Evolutionary conservation across 2,113 vertebrate genomes (phyloP), one percentile per base, ranked within the genome.

Genomic region (Myotis lucifugus): DNA sequence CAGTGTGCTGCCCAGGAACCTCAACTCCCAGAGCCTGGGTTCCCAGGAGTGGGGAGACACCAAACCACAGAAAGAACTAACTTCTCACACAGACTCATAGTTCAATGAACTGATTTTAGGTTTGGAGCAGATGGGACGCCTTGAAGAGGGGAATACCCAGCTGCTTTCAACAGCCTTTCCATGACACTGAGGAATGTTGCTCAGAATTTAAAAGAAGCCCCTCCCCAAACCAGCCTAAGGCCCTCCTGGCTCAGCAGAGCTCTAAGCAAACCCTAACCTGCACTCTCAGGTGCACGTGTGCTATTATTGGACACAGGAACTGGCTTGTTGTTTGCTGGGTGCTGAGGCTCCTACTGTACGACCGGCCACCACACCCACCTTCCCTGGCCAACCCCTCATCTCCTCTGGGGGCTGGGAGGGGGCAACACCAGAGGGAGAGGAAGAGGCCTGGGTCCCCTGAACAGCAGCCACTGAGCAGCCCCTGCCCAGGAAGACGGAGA

Each of bases 261-360:
- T n/a, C 67, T 73, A 40, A 77, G 77, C n/a, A 69, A 89, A 87
- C 14, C 82, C 1, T 48, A 72, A 90, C 79, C 73, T 0, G 23
- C 21, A 3, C 29, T 19, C 48, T 52, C 54, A 48, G 72, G 93
- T 72, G 85, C 77, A 59, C 0, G 1, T 4, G 72, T 12, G 74
- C 92, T 95, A 93, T 96, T 97, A 97, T n/a, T 72, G 78, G 94
- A 93, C 95, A 86, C 93, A 91, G 97, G 96, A 97, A 97, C 66
- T 32, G 14, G 67, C 85, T 48, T 96, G 9, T 95, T 96, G 96
- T 96, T 92, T 92, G 90, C 29, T 0, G 0, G 18, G 54, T 54
- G 66, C 0, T 54, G 17, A 54, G 18, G 7, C 56, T 59, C 56
- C 56, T 19, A 6, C 56, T 59, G 56, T 9, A 14, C 54, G 0